Evolutionary conservation across 2,113 vertebrate species (phyloP), one percentile per base, ranked within the genome.

Genomic region (Conger conger): DNA sequence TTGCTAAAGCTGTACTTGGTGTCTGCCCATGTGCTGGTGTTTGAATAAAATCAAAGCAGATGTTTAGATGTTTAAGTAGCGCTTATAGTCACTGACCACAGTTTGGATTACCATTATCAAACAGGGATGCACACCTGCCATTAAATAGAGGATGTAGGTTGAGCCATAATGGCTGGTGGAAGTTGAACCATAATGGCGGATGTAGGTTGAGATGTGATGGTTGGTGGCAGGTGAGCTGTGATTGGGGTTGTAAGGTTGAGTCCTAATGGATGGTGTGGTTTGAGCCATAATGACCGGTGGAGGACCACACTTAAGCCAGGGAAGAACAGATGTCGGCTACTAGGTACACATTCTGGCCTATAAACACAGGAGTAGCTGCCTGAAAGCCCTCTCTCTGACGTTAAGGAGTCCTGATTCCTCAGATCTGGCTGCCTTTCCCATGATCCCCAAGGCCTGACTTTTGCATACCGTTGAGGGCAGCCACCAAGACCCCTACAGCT

Each of bases 381-480:
- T 93, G 93, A 95, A 94, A 93, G 93, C 91, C 92, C 89, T 86
- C 85, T 82, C 88, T 93, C 91, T 92, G 92, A 94, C 92, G 93
- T 93, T 92, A 93, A 93, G 92, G 92, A 93, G 90, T 88, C 85
- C 89, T 91, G 93, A 90, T 90, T 91, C 89, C 83, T 85, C 86
- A 89, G 85, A 91, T 90, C 88, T 92, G 91, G 89, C 80, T 73
- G 83, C 83, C 73, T 79, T 38, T 83, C 88, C 50, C 83, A 85
- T 86, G 83, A 88, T 87, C 84, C 83, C 87, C 81, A 38, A 57
- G 40, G 87, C 84, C 42, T 83, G 18, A 33, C 73, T 54, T 79
- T 84, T 60, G 85, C 81, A 76, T 77, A 84, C 54, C 78, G 11
- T 54, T 35, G 79, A 45, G 86, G 87, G 86, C 83, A 86, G 81